Evolutionary conservation across 2,113 vertebrate species (phyloP), one percentile per base, ranked within the genome.

Genomic region (Eublepharis macularius): DNA sequence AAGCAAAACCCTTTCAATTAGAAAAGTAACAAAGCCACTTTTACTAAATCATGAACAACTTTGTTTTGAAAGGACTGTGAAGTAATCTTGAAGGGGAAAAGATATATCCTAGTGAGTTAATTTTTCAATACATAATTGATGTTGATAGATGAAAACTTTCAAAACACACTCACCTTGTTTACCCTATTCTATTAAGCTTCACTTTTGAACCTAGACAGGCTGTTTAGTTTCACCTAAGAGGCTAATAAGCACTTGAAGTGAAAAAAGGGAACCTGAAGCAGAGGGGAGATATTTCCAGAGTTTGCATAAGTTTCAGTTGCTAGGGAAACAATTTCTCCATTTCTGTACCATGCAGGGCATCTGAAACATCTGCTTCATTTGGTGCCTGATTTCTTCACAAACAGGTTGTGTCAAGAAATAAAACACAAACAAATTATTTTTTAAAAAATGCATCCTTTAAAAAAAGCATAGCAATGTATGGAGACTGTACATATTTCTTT

Each of bases 331-430:
- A 90, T 87, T 93, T 94, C 90, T 78, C 90, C 87, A 82, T 90
- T 88, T 92, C 76, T 78, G 83, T 87, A 91, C 79, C 91, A 88
- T 93, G 90, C 88, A 85, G 93, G 94, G 92, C 90, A 8, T 41
- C 77, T 85, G 1, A 80, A 95, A 80, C 95, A 95, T 95, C 96
- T 96, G 94, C 93, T 95, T 95, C 93, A 92, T 96, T 94, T 94
- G 89, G 92, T 89, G 81, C 86, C 90, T 93, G 89, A 80, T 87
- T 95, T 88, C 86, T 81, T 39, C 7, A 93, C 93, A 95, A 77
- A 92, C 90, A 93, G 81, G 90, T 92, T 95, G 87, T 13, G 6
- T 17, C 87, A 82, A 90, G 81, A 24, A 82, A 89, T 47, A 54
- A 86, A 82, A 91, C 73, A 41, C 89, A 94, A 92, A 92, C 73